These are phyloP conservation scores for Acanthisitta chloris DNA, from an alignment of 2,113 vertebrate genomes.

Conservation along the genomic window DNA sequence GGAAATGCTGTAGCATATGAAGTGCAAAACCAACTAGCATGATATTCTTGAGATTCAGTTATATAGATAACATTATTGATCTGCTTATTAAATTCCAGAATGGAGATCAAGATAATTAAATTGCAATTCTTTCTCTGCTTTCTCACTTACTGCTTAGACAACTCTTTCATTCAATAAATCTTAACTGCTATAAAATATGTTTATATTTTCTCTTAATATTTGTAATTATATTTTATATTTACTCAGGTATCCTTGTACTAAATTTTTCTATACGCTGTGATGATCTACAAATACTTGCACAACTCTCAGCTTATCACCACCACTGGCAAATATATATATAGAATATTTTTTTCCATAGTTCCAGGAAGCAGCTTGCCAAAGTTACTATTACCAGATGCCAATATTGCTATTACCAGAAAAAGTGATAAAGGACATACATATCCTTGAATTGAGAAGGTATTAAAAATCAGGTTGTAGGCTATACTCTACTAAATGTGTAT, in stretches of 20 bases:
- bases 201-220: neutral
- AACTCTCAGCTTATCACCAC: neutral
- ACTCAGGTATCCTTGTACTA: neutral
- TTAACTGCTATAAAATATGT: neutral
- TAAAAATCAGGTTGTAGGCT: neutral
- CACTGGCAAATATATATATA: neutral
- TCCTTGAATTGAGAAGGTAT: neutral
- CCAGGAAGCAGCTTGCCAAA: neutral
- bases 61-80: constrained; percentile 13
- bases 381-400: neutral
- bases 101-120: neutral
- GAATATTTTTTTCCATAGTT: neutral
- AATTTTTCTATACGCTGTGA: neutral
- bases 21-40: constrained; percentile 26
- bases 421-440: neutral
- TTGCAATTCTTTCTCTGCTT: neutral
- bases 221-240: neutral
- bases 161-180: neutral
- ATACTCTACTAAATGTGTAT: neutral
- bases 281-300: neutral
- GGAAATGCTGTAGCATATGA: constrained; percentile 26
- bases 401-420: neutral
- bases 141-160: neutral
- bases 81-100: constrained; percentile 4
- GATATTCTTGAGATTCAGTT: constrained; percentile 28